These are phyloP conservation scores for Apostichopus japonicus DNA, from an alignment of 35 echinoderm and acorn worm species.

Conservation along the genomic window DNA sequence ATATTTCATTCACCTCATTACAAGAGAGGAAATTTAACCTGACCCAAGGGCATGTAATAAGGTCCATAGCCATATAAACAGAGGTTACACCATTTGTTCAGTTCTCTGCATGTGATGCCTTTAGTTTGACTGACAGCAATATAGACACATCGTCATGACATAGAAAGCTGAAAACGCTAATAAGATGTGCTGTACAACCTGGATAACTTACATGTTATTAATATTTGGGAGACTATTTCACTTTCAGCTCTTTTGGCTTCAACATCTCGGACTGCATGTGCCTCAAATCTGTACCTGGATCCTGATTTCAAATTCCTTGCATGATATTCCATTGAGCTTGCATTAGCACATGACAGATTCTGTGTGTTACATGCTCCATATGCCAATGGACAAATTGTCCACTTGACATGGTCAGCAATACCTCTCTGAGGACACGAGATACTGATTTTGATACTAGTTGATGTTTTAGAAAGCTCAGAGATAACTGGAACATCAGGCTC, in stretches of 20 bases:
- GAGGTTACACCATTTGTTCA: too few species aligned
- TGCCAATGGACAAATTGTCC: neutral
- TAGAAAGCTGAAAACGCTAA: too few species aligned
- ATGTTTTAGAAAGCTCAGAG: neutral
- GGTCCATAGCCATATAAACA: too few species aligned
- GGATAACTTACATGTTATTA: neutral
- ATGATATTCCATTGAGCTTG: neutral
- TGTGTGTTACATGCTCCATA: neutral
- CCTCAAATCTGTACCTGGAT: neutral
- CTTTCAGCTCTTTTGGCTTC: neutral
- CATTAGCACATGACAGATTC: neutral
- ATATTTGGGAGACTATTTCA: neutral
- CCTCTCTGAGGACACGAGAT: neutral
- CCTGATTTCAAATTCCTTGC: neutral
- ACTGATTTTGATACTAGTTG: neutral
- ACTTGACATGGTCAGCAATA: neutral
- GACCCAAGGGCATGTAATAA: too few species aligned
- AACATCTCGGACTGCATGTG: neutral
- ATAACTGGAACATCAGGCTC: neutral
- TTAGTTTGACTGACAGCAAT: too few species aligned
- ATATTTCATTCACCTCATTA: too few species aligned
- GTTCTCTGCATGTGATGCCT: too few species aligned
- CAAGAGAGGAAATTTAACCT: too few species aligned
- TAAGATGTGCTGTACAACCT: too few species aligned
- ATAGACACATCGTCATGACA: too few species aligned